Base-by-base conservation (phyloP, 2,888 invertebrate species). In the Chrysodeixis includens region DNA sequence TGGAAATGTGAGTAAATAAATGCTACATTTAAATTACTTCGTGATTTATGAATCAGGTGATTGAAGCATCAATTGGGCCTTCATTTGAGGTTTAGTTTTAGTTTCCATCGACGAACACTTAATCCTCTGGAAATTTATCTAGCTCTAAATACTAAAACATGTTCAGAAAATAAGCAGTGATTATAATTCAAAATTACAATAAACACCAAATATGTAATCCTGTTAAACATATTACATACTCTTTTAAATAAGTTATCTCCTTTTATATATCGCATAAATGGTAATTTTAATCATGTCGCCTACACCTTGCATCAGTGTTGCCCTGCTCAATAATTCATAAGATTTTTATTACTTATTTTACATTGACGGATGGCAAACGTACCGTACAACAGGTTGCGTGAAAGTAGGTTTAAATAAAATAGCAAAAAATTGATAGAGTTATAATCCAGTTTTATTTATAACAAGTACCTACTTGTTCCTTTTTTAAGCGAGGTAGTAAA, bases 391-490 rank as follows among this genome's bases (percentile, higher is more conserved):
- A 54, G 62, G 76, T 61, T 68, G 54, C 30, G 71, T 69, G 75
- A 78, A 77, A 76, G 78, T 76, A 40, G 30, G 58, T 52, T 72
- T 55, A 72, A 72, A 72, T 66, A 68, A 75, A 55, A 54, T 40
- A 30, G 67, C 65, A 75, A 75, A 76, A 56, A 76, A 64, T 57
- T 62, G 14, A 71, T 55, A 76, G 62, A 56, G 56, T 55, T 74
- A 63, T 63, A 74, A 51, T 53, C 30, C 16, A 9, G 44, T 46
- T 74, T 69, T 69, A 74, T 74, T 63, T 72, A 69, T 60, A 69
- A 58, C 58, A 20, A 57, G 59, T 10, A 46, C 51, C 52, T 46
- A 57, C 32, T 32, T 22, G 44, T 10, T 44, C 54, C 35, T 62
- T 67, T 67, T 60, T 30, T 40, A 56, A 61, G 59, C 10, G 32